phyloP scores from a whole-genome alignment of 2,113 vertebrate genomes.

The Sminthopsis crassicaudata region DNA sequence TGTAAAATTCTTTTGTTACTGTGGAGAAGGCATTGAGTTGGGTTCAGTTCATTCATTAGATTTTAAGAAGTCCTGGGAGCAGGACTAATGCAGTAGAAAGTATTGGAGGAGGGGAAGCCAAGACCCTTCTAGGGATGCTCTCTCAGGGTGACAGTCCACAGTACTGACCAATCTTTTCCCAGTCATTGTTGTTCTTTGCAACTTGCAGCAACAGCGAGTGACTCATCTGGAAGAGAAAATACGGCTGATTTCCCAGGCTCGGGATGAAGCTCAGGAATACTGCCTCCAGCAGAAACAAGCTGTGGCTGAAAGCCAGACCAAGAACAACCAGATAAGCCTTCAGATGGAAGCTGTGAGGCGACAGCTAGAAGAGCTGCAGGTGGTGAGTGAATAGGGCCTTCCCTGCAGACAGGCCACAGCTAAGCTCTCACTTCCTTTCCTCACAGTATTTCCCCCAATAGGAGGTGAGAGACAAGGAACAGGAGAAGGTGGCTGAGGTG shows the following conservation, averaged over 20 bases:
- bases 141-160: not conserved
- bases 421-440: not conserved
- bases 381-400: constrained; percentile 82
- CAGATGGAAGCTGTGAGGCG: constrained; percentile 88
- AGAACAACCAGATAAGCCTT: constrained; percentile 85
- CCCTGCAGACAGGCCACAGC: not conserved
- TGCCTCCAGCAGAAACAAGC: constrained; percentile 92
- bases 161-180: not conserved
- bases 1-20: not conserved
- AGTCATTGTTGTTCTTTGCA: not conserved
- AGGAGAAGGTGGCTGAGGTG: constrained; percentile 92
- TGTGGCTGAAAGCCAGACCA: constrained; percentile 88
- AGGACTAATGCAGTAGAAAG: not conserved
- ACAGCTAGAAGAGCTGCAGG: constrained; percentile 90
- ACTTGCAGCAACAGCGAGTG: constrained; percentile 86
- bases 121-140: not conserved
- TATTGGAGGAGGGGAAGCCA: not conserved
- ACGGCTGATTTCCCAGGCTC: constrained; percentile 84
- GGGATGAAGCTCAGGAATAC: constrained; percentile 90
- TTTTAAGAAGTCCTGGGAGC: not conserved
- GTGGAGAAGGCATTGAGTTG: not conserved
- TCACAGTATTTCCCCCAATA: constrained; percentile 65
- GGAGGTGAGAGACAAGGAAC: constrained; percentile 92
- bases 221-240: constrained; percentile 92
- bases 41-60: not conserved